A percentile compares a stretch with the other conserved stretches of the same genome.
Evolutionary conservation across 2,797 vertebrate genomes (phyloP).

Genomic region (Cyprinodon diabolis): DNA sequence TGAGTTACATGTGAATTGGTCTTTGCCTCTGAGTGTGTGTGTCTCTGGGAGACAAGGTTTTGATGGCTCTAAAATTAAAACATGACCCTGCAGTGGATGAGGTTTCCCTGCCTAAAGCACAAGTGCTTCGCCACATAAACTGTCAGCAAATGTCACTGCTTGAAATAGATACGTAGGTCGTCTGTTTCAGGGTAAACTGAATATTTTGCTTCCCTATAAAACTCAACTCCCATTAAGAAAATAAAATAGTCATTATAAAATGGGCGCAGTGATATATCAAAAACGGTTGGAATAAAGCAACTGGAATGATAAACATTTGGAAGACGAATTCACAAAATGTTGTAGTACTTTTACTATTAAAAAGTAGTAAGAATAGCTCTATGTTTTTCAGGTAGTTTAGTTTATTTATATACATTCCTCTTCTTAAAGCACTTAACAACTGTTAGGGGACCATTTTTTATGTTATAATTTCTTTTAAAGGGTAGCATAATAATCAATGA

Average conservation of each 20-base stretch:
- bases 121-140: slow-evolving; percentile 48
- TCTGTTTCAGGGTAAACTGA: slow-evolving; percentile 3
- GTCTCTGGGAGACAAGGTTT: slow-evolving; percentile 35
- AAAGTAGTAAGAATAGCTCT: neutral
- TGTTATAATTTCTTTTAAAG: too few species aligned
- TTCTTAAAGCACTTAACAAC: too few species aligned
- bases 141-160: slow-evolving; percentile 56
- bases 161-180: slow-evolving; percentile 40
- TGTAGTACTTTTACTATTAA: too few species aligned
- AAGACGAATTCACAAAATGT: neutral
- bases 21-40: neutral
- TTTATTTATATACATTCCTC: too few species aligned
- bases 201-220: slow-evolving; percentile 15
- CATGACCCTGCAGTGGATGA: slow-evolving; percentile 58
- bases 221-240: neutral
- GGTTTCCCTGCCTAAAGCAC: slow-evolving; percentile 61
- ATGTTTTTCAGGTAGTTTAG: neutral
- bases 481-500: too few species aligned
- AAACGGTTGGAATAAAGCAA: neutral
- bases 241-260: neutral
- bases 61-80: slow-evolving; percentile 72
- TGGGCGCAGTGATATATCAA: neutral
- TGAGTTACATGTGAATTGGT: neutral
- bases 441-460: too few species aligned
- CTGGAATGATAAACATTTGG: neutral